A percentile compares a stretch with the other conserved stretches of the same genome.
Evolutionary conservation across 2,797 vertebrate species (phyloP).

Genomic region (Scolopax rusticola): DNA sequence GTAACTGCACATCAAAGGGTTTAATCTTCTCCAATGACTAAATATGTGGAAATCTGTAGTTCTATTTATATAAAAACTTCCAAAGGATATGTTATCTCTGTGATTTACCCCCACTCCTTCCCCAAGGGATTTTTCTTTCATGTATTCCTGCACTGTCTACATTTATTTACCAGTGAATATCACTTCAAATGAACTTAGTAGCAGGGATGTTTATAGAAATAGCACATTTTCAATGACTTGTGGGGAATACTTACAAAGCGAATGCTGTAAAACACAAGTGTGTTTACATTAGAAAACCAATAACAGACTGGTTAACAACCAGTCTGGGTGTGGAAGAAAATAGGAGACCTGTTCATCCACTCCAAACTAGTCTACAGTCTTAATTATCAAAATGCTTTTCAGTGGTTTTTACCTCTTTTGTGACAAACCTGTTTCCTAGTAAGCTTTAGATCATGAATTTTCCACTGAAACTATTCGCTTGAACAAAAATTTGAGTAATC

Average conservation of each 20-base stretch:
- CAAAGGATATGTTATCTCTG: conserved; percentile 69
- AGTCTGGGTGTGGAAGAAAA: conserved; percentile 5
- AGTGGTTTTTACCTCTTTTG: not conserved
- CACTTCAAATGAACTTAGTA: conserved; percentile 64
- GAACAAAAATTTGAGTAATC: not conserved
- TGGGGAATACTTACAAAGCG: conserved; percentile 59
- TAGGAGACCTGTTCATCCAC: conserved; percentile 16
- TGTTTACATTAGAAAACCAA: conserved; percentile 51
- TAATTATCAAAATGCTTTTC: not conserved
- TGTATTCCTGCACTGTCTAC: conserved; percentile 44
- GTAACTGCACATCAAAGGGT: conserved; percentile 64
- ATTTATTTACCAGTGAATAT: conserved; percentile 64
- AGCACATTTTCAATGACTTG: conserved; percentile 61
- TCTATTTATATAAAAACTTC: conserved; percentile 67
- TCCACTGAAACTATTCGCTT: not conserved
- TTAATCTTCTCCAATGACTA: conserved; percentile 51
- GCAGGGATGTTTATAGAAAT: conserved; percentile 62
- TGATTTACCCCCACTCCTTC: conserved; percentile 53
- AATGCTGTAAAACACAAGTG: conserved; percentile 62
- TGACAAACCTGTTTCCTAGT: not conserved
- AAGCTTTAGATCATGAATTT: not conserved
- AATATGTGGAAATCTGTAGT: conserved; percentile 60
- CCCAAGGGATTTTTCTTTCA: conserved; percentile 67
- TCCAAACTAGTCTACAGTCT: not conserved
- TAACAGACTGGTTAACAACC: conserved; percentile 48